These are phyloP conservation scores for Syngnathoides biaculeatus DNA, from an alignment of 2,113 vertebrate genomes.

Conservation along the genomic window DNA sequence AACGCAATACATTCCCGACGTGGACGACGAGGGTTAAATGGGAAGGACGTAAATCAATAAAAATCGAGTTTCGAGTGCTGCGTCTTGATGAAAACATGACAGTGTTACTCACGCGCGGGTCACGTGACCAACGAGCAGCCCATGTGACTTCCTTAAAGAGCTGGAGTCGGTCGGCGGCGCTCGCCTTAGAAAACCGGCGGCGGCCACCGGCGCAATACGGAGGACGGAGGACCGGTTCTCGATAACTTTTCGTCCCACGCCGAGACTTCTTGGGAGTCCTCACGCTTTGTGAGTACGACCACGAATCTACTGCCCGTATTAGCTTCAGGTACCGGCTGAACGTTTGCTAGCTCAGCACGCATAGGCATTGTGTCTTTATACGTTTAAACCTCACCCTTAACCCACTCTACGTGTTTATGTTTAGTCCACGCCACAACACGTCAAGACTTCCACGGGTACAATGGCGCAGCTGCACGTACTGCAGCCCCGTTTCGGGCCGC, in stretches of 20 bases:
- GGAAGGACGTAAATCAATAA: not conserved
- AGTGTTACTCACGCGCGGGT: not conserved
- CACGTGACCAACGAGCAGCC: constrained; percentile 10
- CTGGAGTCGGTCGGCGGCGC: not conserved
- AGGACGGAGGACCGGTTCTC: too few species aligned
- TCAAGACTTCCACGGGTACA: not conserved
- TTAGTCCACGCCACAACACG: not conserved
- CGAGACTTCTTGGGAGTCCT: not conserved
- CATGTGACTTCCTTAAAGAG: not conserved
- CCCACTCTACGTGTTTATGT: not conserved
- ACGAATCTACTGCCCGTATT: not conserved
- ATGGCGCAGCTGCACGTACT: not conserved
- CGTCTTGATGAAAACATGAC: not conserved
- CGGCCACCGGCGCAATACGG: too few species aligned
- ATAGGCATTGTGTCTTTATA: not conserved
- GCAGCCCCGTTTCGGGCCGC: not conserved
- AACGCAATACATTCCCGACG: not conserved
- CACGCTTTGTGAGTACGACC: not conserved
- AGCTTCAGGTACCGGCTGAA: not conserved
- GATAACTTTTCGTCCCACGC: not conserved
- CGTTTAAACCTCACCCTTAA: not conserved
- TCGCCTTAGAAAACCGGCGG: not conserved
- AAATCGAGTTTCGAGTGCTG: not conserved
- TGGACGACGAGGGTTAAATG: not conserved
- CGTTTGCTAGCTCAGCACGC: not conserved